Evolutionary conservation across 2,888 invertebrate genomes (phyloP).

Genomic region (Limulus polyphemus): DNA sequence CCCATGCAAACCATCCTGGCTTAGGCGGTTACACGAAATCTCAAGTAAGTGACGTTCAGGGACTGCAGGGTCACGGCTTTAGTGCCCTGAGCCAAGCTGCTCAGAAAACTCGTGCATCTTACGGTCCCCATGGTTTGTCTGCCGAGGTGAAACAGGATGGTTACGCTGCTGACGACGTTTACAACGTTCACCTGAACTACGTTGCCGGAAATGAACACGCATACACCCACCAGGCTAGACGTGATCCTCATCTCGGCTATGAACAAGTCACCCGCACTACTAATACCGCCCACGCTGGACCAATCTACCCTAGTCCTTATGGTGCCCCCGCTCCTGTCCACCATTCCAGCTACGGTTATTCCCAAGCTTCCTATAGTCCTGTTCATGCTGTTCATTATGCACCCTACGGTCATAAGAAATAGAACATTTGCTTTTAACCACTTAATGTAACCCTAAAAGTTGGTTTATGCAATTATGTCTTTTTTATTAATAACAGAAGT

Average conservation of each 20-base stretch:
- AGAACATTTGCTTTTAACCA: no score
- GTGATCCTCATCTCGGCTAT: conserved; percentile 12
- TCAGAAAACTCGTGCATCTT: conserved; percentile 12
- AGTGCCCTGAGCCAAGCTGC: conserved; percentile 12
- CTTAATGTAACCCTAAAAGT: no score
- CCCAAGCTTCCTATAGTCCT: no score
- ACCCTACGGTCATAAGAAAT: no score
- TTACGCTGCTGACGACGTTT: conserved; percentile 14
- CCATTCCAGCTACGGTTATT: no score
- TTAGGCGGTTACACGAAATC: conserved; percentile 10
- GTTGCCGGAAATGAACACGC: conserved; percentile 13
- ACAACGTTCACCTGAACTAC: conserved; percentile 12
- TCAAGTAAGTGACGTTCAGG: conserved; percentile 9
- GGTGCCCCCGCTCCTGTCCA: no score
- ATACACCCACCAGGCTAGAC: conserved; percentile 17
- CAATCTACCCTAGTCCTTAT: no score
- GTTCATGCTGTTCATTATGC: no score
- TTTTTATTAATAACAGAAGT: no score
- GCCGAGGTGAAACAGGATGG: conserved; percentile 10
- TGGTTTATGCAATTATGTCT: no score
- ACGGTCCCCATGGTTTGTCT: conserved; percentile 12
- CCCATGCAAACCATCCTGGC: conserved; percentile 13
- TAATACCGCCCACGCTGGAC: no score
- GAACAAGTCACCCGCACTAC: no score
- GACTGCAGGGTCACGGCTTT: conserved; percentile 17